phyloP scores from a whole-genome alignment of 2,797 vertebrate genomes.

The Protonibea diacanthus region DNA sequence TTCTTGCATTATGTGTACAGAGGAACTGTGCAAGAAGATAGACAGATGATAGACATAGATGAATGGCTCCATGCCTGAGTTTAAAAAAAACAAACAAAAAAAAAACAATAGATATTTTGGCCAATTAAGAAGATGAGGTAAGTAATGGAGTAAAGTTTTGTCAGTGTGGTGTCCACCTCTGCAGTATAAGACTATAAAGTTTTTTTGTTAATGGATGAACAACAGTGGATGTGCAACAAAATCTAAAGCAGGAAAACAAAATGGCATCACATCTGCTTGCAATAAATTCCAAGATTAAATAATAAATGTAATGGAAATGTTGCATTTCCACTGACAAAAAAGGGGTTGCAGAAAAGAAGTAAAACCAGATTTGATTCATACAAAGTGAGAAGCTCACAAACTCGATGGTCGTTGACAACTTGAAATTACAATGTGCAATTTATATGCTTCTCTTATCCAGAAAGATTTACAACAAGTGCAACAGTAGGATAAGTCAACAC shows the following conservation, averaged over 20 bases:
- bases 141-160: not conserved
- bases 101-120: not conserved
- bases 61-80: not conserved
- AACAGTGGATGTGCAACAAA: not conserved
- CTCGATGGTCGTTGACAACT: not conserved
- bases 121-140: slow-evolving; percentile 5
- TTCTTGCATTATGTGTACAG: not conserved
- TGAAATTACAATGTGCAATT: slow-evolving; percentile 25
- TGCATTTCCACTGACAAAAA: slow-evolving; percentile 17
- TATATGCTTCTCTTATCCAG: slow-evolving; percentile 18
- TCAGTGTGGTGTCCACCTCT: not conserved
- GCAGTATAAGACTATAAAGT: not conserved
- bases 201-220: slow-evolving; percentile 4
- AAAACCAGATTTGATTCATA: slow-evolving; percentile 9
- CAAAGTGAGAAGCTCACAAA: slow-evolving; percentile 20
- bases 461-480: slow-evolving; percentile 53
- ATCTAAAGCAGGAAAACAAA: slow-evolving; percentile 1
- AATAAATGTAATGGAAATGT: slow-evolving; percentile 19
- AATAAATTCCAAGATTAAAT: slow-evolving; percentile 30
- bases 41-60: no score
- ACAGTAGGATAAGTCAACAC: slow-evolving; percentile 22
- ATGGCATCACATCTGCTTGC: slow-evolving; percentile 21
- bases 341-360: not conserved
- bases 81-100: not conserved
- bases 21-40: not conserved